phyloP scores from a whole-genome alignment of 2,113 vertebrate genomes.

The Morone saxatilis region DNA sequence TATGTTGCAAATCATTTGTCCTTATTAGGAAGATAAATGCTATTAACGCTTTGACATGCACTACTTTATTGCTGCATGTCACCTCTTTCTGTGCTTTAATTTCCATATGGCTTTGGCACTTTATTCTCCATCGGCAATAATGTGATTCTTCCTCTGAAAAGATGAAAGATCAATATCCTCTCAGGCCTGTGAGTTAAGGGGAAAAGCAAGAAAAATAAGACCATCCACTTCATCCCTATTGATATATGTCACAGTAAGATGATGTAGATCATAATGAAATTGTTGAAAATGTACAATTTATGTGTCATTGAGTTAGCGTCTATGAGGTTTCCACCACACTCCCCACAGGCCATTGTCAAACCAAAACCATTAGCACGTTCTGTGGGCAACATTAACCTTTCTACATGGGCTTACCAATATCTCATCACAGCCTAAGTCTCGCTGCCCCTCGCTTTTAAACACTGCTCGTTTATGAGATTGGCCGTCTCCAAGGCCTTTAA shows the following conservation, averaged over 20 bases:
- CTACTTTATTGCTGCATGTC: constrained; percentile 58
- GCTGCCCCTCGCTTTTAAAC: constrained; percentile 70
- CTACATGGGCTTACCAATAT: constrained; percentile 78
- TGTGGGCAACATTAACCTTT: constrained; percentile 84
- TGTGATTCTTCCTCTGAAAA: constrained; percentile 78
- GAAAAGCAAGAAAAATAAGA: constrained; percentile 76
- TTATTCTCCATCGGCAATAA: constrained; percentile 78
- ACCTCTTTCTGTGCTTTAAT: constrained; percentile 57
- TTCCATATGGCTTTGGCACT: constrained; percentile 72
- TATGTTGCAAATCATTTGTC: constrained; percentile 53
- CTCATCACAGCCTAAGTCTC: constrained; percentile 74
- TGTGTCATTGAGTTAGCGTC: constrained; percentile 80
- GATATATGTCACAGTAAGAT: constrained; percentile 78
- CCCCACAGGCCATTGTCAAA: constrained; percentile 84
- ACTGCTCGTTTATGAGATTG: constrained; percentile 69
- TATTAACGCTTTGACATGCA: constrained; percentile 57
- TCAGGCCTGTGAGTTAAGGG: constrained; percentile 72
- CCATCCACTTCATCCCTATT: constrained; percentile 77
- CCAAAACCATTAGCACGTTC: constrained; percentile 80
- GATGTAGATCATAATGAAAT: constrained; percentile 83
- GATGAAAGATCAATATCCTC: constrained; percentile 84
- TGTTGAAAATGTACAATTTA: constrained; percentile 84
- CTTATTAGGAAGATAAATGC: constrained; percentile 63
- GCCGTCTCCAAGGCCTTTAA: constrained; percentile 74
- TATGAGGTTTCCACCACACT: constrained; percentile 63